Percentiles rank a stretch among this genome's conserved stretches.
Conservation (phyloP, 2,113 vertebrate genomes). For the Onychostruthus taczanowskii region DNA sequence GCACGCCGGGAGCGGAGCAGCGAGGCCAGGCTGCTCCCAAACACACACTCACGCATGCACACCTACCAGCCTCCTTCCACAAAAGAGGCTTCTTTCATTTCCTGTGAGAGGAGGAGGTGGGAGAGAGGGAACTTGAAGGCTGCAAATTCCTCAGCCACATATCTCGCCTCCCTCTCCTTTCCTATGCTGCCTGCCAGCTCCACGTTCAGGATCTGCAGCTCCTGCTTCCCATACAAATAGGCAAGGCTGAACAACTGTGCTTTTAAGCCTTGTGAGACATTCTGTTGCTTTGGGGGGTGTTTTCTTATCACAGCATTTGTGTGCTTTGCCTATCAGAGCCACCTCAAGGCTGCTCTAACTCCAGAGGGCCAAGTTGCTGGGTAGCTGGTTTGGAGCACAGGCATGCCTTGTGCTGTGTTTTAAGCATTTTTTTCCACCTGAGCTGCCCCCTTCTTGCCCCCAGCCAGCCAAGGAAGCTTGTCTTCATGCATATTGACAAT, state of each 20-base stretch:
- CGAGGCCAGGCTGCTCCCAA: neutral
- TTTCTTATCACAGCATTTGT: neutral
- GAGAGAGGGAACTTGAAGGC: conserved; percentile 22
- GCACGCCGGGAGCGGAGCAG: fast-evolving
- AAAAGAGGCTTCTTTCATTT: conserved; percentile 46
- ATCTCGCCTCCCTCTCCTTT: conserved; percentile 29
- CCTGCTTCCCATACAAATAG: neutral
- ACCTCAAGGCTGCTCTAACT: neutral
- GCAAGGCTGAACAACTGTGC: neutral
- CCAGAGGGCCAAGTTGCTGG: neutral
- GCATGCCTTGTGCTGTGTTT: neutral
- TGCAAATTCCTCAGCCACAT: conserved; percentile 44
- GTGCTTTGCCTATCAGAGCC: neutral
- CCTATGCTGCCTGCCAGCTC: neutral
- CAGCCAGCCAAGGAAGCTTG: conserved; percentile 8
- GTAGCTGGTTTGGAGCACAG: neutral
- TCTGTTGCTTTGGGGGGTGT: neutral
- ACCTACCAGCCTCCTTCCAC: conserved; percentile 2
- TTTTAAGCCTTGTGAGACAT: neutral
- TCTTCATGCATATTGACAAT: neutral
- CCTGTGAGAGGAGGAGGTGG: neutral
- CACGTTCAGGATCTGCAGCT: neutral
- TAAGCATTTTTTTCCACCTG: neutral
- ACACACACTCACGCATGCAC: neutral
- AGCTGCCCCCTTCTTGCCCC: neutral